phyloP scores from a whole-genome alignment of 2,113 vertebrate species.

The Enhydra lutris region DNA sequence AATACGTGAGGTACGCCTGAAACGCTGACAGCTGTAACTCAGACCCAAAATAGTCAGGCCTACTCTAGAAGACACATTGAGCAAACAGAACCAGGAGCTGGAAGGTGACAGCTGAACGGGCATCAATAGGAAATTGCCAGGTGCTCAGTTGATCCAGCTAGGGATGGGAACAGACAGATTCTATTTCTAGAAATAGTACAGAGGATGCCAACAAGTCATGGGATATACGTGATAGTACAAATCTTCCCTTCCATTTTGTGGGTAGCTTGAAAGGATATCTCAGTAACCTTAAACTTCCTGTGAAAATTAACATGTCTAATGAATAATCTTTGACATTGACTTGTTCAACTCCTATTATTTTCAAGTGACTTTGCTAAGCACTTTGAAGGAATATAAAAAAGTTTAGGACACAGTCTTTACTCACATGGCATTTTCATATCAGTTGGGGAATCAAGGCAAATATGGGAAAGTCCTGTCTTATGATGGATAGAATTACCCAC shows the following conservation, averaged over 20 bases:
- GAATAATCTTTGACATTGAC: neutral
- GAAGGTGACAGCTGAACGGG: constrained; percentile 69
- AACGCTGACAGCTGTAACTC: constrained; percentile 68
- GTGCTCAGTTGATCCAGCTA: constrained; percentile 61
- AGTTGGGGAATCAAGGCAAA: neutral
- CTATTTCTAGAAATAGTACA: constrained; percentile 66
- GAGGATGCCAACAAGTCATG: constrained; percentile 49
- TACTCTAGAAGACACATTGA: constrained; percentile 38
- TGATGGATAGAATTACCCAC: neutral
- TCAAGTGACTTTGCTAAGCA: constrained; percentile 9
- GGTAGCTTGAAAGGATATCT: neutral
- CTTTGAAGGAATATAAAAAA: neutral
- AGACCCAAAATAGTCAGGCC: constrained; percentile 63
- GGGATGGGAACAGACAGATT: constrained; percentile 46
- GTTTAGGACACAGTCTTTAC: neutral
- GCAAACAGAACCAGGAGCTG: constrained; percentile 52
- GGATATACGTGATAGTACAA: neutral
- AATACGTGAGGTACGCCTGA: constrained; percentile 62
- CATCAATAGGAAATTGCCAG: constrained; percentile 67
- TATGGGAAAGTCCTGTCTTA: neutral
- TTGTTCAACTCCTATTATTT: neutral
- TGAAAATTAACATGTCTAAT: constrained; percentile 5
- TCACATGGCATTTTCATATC: neutral
- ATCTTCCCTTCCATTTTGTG: constrained; percentile 33
- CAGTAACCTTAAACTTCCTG: constrained; percentile 26